Conservation (phyloP, 2,797 vertebrate genomes). For the Falco rusticolus region DNA sequence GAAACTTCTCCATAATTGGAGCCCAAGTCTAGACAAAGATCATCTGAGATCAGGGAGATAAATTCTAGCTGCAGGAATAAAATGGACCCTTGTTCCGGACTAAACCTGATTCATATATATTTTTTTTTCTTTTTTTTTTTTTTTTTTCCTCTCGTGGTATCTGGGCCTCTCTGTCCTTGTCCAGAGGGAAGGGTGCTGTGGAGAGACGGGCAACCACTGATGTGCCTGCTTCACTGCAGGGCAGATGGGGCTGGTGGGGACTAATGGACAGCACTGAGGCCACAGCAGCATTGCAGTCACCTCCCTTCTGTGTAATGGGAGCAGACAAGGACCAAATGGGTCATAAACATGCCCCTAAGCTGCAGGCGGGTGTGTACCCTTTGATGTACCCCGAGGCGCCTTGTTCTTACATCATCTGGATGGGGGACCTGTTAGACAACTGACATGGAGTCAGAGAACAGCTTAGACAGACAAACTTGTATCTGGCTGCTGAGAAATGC, state of each 20-base stretch:
- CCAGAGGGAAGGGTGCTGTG: background rate
- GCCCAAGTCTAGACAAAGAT: background rate
- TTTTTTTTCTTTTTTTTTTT: too few species aligned
- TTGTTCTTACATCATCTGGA: background rate
- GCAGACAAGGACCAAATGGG: slow-evolving; percentile 29
- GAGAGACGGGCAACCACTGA: fast-evolving
- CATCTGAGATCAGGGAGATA: background rate
- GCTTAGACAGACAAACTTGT: background rate
- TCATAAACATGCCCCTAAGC: background rate
- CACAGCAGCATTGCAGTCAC: background rate
- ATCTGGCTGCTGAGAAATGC: background rate
- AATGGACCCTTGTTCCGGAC: background rate
- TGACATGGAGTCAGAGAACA: background rate
- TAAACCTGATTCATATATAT: background rate
- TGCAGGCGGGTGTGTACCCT: background rate
- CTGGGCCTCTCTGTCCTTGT: background rate
- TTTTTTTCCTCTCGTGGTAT: fast-evolving
- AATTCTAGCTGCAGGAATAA: background rate
- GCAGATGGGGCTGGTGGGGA: background rate
- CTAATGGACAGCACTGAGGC: background rate
- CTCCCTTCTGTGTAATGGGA: background rate
- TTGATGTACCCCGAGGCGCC: background rate
- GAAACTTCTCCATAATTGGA: background rate
- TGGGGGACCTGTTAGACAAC: background rate
- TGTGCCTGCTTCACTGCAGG: background rate